A percentile compares a stretch with the other conserved stretches of the same genome.
Conservation (phyloP, 2,888 invertebrate genomes). For the Timema cristinae region DNA sequence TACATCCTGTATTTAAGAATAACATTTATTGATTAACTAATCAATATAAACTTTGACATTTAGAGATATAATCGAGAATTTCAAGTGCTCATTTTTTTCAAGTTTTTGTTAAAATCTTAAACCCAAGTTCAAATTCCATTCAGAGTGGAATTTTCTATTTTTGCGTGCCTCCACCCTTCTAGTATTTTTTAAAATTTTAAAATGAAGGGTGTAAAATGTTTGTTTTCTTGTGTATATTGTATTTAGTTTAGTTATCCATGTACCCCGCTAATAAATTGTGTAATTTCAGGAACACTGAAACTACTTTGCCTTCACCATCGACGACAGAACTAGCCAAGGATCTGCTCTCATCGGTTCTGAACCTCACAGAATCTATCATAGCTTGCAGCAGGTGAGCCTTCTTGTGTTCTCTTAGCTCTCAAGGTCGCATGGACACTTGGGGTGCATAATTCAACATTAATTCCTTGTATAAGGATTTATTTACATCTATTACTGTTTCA, state of each 20-base stretch:
- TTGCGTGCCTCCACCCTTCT: too few species aligned
- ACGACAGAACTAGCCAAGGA: conserved; percentile 52
- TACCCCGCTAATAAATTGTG: conserved; percentile 41
- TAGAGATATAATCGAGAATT: too few species aligned
- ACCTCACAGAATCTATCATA: conserved; percentile 60
- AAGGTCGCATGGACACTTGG: neutral
- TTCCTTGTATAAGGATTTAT: too few species aligned
- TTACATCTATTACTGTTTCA: too few species aligned
- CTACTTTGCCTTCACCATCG: conserved; percentile 33
- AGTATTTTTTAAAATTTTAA: conserved; percentile 25
- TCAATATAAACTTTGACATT: too few species aligned
- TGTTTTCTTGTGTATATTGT: neutral
- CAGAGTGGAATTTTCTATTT: too few species aligned
- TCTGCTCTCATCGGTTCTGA: conserved; percentile 62
- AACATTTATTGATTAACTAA: too few species aligned
- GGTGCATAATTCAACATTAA: too few species aligned
- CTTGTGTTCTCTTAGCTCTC: neutral
- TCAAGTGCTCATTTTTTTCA: neutral
- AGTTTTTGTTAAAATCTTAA: neutral
- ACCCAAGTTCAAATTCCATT: neutral
- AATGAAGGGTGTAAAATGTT: neutral
- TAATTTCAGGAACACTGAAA: conserved; percentile 33
- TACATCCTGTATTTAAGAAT: too few species aligned
- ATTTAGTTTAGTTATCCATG: neutral
- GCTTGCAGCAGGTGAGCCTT: conserved; percentile 49